Evolutionary conservation across 2,113 vertebrate genomes (phyloP).

Genomic region (Panurus biarmicus): DNA sequence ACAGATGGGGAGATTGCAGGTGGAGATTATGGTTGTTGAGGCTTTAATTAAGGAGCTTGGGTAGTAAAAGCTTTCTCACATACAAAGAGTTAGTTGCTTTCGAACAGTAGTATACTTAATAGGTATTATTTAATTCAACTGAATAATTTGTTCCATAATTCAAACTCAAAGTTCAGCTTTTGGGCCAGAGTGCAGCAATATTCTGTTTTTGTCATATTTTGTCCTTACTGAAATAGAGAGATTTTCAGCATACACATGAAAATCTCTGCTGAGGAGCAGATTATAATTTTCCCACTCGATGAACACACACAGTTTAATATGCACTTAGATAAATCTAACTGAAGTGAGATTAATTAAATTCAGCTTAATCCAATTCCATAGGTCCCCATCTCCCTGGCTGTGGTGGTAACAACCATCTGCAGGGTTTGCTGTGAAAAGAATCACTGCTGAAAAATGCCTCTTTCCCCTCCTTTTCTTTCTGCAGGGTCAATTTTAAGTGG

Average conservation of each 20-base stretch:
- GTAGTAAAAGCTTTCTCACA: neutral
- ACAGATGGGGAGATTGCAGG: neutral
- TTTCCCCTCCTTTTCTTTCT: neutral
- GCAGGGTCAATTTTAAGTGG: neutral
- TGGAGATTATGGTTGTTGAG: neutral
- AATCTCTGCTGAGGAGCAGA: neutral
- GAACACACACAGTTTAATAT: neutral
- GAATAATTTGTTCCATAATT: neutral
- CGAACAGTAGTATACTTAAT: neutral
- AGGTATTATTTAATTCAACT: neutral
- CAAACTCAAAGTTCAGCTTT: neutral
- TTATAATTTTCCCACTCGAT: neutral
- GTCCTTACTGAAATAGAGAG: neutral
- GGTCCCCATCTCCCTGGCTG: neutral
- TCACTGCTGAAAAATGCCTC: neutral
- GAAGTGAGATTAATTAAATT: neutral
- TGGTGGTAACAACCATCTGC: neutral
- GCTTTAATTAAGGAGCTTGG: neutral
- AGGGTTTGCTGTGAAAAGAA: neutral
- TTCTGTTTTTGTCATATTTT: neutral
- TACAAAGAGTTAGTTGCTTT: neutral
- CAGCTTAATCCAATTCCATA: neutral
- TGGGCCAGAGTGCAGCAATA: neutral
- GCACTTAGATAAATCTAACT: neutral
- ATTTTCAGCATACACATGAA: neutral